Evolutionary conservation across 2,113 vertebrate genomes (phyloP).

Genomic region (Pangasianodon hypophthalmus): DNA sequence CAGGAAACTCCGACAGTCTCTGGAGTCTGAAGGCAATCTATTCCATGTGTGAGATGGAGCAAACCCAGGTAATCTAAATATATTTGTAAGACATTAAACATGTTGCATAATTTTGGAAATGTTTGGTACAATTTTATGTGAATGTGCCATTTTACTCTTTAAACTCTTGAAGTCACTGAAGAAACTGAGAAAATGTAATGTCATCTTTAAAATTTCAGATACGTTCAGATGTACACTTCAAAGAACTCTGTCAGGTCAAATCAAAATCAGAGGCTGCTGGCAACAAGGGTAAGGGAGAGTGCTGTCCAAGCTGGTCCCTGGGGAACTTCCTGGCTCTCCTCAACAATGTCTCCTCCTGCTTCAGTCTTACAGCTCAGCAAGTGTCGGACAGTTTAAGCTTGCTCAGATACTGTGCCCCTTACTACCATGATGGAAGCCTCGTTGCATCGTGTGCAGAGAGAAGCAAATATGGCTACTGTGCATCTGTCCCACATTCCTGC

Average conservation of each 20-base stretch:
- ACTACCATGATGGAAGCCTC: constrained; percentile 86
- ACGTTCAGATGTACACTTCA: constrained; percentile 85
- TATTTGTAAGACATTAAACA: not conserved
- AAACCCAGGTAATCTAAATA: constrained; percentile 82
- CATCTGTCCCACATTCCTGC: constrained; percentile 87
- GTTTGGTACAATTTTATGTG: not conserved
- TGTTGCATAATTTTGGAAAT: not conserved
- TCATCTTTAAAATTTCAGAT: constrained; percentile 76
- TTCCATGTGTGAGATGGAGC: constrained; percentile 95
- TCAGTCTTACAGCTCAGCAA: constrained; percentile 85
- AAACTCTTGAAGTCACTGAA: not conserved
- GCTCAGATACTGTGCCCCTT: constrained; percentile 86
- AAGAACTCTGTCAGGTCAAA: constrained; percentile 82
- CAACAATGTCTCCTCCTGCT: constrained; percentile 88
- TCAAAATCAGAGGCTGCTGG: constrained; percentile 54
- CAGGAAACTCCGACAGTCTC: constrained; percentile 92
- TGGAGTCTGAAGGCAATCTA: constrained; percentile 95
- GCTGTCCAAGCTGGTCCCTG: constrained; percentile 97
- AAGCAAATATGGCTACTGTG: constrained; percentile 78
- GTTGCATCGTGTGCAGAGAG: constrained; percentile 78
- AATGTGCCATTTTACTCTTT: not conserved
- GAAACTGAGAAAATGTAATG: not conserved
- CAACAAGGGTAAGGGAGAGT: constrained; percentile 71
- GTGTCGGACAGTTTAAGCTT: constrained; percentile 85
- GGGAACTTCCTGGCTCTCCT: constrained; percentile 93